Base-by-base conservation (phyloP, 2,797 vertebrate genomes). In the Simalia tracyae region DNA sequence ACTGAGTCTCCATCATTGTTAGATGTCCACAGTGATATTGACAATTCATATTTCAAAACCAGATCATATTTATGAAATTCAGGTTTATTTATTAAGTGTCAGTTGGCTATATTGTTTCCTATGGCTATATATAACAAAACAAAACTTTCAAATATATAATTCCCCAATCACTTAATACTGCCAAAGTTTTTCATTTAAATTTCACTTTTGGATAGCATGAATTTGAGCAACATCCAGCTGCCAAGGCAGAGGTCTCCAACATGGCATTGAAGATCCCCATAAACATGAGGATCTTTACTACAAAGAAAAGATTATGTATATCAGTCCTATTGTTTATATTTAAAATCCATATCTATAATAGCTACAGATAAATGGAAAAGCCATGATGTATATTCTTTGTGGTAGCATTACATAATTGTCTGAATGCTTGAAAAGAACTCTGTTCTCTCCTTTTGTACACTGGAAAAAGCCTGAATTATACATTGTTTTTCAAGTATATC, bases 381-480 rank as follows among this genome's bases (percentile, higher is more conserved):
- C 66, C 15, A 36, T 72, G 31, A 36, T 76, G 42, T 24, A 84
- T 90, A 66, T 36, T 68, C 84, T 42, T 36, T 57, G 59, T 5
- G 14, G 46, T 0, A 84, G 15, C 42, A 54, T 31, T 66, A 10
- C 1, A 50, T 72, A 0, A 63, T 4, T 15, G 15, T 57, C 42
- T 11, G 66, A 92, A 3, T 66, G 50, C 9, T 95, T 84, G 94
- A 0, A 0, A 0, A 14, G 50, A 88, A n/a, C 26, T 11, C 93
- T 59, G 9, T 72, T 11, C 5, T 72, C 91, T 92, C 42, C 86
- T 88, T 93, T 91, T 90, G 5, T 92, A 91, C 86, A 50, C n/a
- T 60, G 66, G 88, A 87, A 61, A 24, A 72, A 91, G 42, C 89
- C 57, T 84, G 4, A 63, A 63, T 94, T 93, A 88, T 88, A 72